Conservation (phyloP, 1,140 invertebrate species). For the Grapholita molesta region DNA sequence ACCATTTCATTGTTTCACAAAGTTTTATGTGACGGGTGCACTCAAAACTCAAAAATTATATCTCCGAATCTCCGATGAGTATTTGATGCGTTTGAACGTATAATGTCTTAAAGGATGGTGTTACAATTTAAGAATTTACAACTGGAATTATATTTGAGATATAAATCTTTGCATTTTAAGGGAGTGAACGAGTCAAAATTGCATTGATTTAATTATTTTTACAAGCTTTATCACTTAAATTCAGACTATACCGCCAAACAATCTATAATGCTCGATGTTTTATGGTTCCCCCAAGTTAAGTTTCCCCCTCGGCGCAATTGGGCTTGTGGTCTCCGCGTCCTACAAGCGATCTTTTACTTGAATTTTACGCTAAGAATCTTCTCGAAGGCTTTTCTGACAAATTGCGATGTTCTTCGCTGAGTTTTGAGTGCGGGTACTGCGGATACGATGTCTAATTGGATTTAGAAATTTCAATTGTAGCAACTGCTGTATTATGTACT, state of each 20-base stretch:
- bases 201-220: neutral
- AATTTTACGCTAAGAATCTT: conserved; percentile 1
- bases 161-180: too few relatives aligned
- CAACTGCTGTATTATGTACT: too few relatives aligned
- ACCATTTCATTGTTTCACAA: too few relatives aligned
- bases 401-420: neutral
- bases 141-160: too few relatives aligned
- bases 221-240: neutral
- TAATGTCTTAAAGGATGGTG: too few relatives aligned
- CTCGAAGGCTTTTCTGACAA: neutral
- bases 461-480: neutral
- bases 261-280: neutral
- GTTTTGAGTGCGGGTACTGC: neutral
- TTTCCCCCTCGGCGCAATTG: neutral
- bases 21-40: too few relatives aligned
- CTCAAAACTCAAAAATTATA: too few relatives aligned
- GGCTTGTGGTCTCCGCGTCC: neutral
- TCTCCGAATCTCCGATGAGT: too few relatives aligned
- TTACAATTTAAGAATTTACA: too few relatives aligned
- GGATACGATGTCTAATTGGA: neutral
- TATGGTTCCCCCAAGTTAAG: neutral
- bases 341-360: neutral
- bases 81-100: too few relatives aligned
- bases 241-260: neutral
- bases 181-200: too few relatives aligned